Base-by-base conservation (phyloP, 2,888 invertebrate species). In the Allygus modestus region DNA sequence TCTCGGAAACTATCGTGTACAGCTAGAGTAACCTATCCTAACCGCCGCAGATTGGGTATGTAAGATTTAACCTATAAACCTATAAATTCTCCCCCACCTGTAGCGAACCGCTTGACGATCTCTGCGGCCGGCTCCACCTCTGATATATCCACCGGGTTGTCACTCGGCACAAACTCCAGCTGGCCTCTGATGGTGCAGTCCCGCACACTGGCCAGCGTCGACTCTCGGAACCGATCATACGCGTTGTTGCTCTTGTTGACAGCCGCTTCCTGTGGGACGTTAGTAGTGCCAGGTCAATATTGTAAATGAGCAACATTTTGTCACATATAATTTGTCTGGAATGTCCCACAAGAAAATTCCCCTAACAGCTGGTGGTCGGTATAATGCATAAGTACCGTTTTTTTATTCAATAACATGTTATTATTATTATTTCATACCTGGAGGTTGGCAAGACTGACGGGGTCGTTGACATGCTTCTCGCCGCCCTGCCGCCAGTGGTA, bases 401-500 rank as follows among this genome's bases (percentile, higher is more conserved):
- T n/a, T n/a, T n/a, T n/a, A n/a, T n/a, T n/a, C n/a, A n/a, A n/a
- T n/a, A n/a, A n/a, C n/a, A n/a, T n/a, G n/a, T n/a, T n/a, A n/a
- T n/a, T n/a, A n/a, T n/a, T n/a, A n/a, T n/a, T n/a, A n/a, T n/a
- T n/a, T n/a, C 37, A 2, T 89, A 94, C 94, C 92, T 95, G 95
- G 41, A 96, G 91, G 88, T 95, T 94, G n/a, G 93, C 93, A 86
- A 94, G 95, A 86, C 96, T 95, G 88, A 94, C 92, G 0, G 99
- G 99, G 89, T 99, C 99, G 90, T 99, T 99, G 89, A 99, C 95
- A 91, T 99, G 99, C 88, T 97, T 97, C 92, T 99, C 99, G 1
- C 99, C 99, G 20, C 98, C 98, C 86, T 96, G 94, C 88, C 99
- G 94, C 99, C 99, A 99, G 91, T 99, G 98, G 90, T 97, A 99